Base-by-base conservation (phyloP, 2,888 invertebrate species). In the Caenorhabditis sp. region DNA sequence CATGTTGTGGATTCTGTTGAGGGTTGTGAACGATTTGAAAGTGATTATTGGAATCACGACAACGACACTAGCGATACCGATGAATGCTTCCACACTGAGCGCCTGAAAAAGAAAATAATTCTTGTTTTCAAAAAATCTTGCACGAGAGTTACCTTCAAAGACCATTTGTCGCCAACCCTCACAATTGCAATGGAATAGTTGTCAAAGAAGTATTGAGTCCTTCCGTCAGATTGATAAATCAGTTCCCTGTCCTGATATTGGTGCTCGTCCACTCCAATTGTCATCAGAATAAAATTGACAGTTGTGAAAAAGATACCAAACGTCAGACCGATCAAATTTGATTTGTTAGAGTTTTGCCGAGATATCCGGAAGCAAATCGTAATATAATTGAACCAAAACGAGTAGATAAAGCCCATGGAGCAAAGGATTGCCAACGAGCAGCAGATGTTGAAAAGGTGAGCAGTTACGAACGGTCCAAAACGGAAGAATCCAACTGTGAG, bases 321-420 rank as follows among this genome's bases (percentile, higher is more conserved):
- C 0, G n/a, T 22, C 6, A 66, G 15, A 17, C 68, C 75, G 13
- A 52, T 37, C 0, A 56, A 17, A 26, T 75, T 75, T 0, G 61
- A 50, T 17, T 56, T 62, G 1, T 17, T 43, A 0, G 68, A 75
- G 35, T 35, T 53, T 11, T 68, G 59, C 24, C 41, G 39, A 0
- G 62, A 45, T 1, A 75, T 52, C 0, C 68, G 68, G 32, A 62
- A 75, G 27, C 75, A 75, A 9, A 75, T 75, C 0, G 68, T 75
- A 37, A 68, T 52, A 41, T 75, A 75, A 45, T 75, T 75, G 22
- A 62, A 68, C 68, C 68, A 75, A 45, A 75, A 75, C 1, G 75
- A 75, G 37, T 75, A 75, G 15, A 75, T 68, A 17, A 75, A 75
- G 2, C 75, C 68, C 75, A 75, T 75, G 2, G 75, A 75, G 35